These are phyloP conservation scores for Tenthredo amoena DNA, from an alignment of 2,888 invertebrate genomes.

Conservation along the genomic window DNA sequence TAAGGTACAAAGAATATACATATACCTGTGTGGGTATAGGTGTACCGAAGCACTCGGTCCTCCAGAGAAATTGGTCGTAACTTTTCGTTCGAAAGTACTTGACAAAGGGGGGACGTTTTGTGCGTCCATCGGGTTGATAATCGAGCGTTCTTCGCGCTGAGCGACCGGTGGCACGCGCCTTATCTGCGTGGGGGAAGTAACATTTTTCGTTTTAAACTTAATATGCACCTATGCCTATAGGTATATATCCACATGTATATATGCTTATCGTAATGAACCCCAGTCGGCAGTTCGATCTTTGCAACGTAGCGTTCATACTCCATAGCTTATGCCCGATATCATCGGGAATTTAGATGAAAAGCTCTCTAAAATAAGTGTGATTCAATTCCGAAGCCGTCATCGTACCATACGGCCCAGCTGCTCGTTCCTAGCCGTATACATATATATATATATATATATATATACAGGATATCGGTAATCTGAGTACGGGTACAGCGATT, in stretches of 20 bases:
- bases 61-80: too few species aligned
- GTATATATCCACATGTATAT: too few species aligned
- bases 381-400: slow-evolving; percentile 55
- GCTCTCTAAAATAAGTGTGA: slow-evolving; percentile 39
- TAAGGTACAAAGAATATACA: not conserved
- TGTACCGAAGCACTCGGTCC: too few species aligned
- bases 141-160: not conserved
- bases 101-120: not conserved
- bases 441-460: too few species aligned
- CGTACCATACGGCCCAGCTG: not conserved
- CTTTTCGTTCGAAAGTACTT: too few species aligned
- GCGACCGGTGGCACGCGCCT: not conserved
- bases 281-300: not conserved
- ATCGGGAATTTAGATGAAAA: not conserved
- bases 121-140: not conserved
- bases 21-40: not conserved
- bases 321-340: not conserved
- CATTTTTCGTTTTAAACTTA: not conserved
- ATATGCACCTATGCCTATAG: too few species aligned
- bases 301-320: not conserved
- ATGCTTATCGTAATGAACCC: not conserved
- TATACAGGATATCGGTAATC: slow-evolving; percentile 63
- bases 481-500: slow-evolving; percentile 55
- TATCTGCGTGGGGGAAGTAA: not conserved
- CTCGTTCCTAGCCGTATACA: not conserved